These are phyloP conservation scores for Caenorhabditis elegans DNA, from an alignment of 1,140 invertebrate species.

Conservation along the genomic window WBcel235 BX284604.4:317001-317500, in stretches of 20 bases:
- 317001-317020: neutral
- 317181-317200: conserved; percentile 28
- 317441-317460: neutral
- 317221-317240: neutral
- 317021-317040: neutral
- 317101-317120: conserved; percentile 32
- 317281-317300: conserved; percentile 37
- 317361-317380: conserved; percentile 47
- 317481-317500: conserved; percentile 17
- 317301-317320: conserved; percentile 43
- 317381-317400: conserved; percentile 35
- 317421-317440: conserved; percentile 23
- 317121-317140: neutral
- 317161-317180: conserved; percentile 33
- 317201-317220: neutral
- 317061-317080: neutral
- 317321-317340: conserved; percentile 22
- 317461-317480: conserved; percentile 9
- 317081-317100: neutral
- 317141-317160: neutral
- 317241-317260: conserved; percentile 40
- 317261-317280: neutral
- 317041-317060: neutral
- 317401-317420: conserved; percentile 31
- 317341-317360: neutral